Evolutionary conservation across 2,797 vertebrate species (phyloP).

Genomic region (Cygnus olor): DNA sequence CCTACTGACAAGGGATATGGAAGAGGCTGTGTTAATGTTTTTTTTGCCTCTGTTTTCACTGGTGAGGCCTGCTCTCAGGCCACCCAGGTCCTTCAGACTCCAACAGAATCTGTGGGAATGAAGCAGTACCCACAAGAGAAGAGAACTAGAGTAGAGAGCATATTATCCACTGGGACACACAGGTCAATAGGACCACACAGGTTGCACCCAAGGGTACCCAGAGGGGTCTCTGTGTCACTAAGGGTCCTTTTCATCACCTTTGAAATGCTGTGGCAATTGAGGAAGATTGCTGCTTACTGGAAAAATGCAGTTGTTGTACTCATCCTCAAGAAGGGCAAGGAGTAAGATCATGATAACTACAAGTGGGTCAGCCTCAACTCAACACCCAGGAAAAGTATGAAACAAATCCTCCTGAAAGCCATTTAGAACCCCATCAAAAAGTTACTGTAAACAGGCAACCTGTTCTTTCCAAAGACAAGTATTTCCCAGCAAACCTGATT

Average conservation of each 20-base stretch:
- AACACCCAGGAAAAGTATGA: rapidly evolving
- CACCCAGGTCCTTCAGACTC: not conserved
- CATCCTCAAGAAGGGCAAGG: not conserved
- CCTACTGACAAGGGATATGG: not conserved
- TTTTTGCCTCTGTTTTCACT: not conserved
- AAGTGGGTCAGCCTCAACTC: not conserved
- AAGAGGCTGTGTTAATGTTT: not conserved
- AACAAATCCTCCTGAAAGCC: not conserved
- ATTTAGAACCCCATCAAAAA: not conserved
- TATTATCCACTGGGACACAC: not conserved
- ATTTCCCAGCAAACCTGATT: not conserved
- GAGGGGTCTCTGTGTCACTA: not conserved
- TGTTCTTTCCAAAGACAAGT: rapidly evolving
- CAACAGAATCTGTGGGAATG: not conserved
- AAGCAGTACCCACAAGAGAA: not conserved
- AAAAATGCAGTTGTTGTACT: not conserved
- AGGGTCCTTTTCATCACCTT: not conserved
- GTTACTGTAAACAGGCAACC: rapidly evolving
- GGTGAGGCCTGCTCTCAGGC: not conserved
- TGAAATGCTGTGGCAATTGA: not conserved
- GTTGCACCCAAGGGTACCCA: rapidly evolving
- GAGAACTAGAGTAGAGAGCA: not conserved
- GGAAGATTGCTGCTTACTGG: not conserved
- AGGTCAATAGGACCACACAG: not conserved
- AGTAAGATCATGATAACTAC: not conserved